Base-by-base conservation (phyloP, 1,140 invertebrate genomes). In the Sycobia sp. region DNA sequence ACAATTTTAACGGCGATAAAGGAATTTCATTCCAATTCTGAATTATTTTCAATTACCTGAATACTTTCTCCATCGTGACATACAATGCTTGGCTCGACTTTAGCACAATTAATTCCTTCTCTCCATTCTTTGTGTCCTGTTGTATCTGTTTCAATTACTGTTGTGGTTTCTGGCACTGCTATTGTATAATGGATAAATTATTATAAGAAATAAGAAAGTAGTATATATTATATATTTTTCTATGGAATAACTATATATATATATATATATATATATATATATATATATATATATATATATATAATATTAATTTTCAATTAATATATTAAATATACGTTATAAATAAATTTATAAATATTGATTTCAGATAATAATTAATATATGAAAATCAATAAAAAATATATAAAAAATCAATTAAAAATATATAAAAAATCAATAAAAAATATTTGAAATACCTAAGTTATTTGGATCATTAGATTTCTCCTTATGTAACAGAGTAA, bases 11-110 rank as follows among this genome's bases (percentile, higher is more conserved):
- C 29, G 29, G 20, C 29, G 41, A 2, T 43, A 29, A 23, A 39
- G 0, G n/a, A 27, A 49, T 49, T 2, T n/a, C n/a, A n/a, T n/a
- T n/a, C n/a, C n/a, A n/a, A 18, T 38, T 20, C 34, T 14, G n/a
- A 38, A 32, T 34, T n/a, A 10, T 29, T 49, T 27, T n/a, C 51
- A 60, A 61, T 38, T 66, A 86, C 93, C 85, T 97, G 95, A 75
- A 97, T 93, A 76, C 93, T 95, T 82, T 98, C 95, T 27, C 95
- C 95, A 77, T 96, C 94, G 67, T 93, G 90, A 77, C 95, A 97
- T 57, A 91, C 81, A 61, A 93, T 85, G 4, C 90, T 87, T 10
- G 88, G 84, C 77, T 96, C 93, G 14, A 94, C 91, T 65, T 89
- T 86, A 66, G 88, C 86, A 76, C 90, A 91, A 74, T 95, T 91